phyloP scores from a whole-genome alignment of 2,888 invertebrate species.

The Trisateles emortualis region DNA sequence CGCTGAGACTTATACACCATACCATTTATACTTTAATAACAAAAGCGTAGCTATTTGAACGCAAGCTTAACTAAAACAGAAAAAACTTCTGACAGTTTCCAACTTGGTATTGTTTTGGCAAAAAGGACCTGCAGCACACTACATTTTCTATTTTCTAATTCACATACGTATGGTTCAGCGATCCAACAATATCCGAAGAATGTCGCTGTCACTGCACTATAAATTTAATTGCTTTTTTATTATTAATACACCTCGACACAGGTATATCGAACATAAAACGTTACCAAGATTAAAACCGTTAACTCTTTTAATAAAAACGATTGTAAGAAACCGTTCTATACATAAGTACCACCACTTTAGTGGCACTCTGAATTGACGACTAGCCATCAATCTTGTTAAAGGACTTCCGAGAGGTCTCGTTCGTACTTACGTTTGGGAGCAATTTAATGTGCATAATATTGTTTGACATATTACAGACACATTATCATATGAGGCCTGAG shows the following conservation, averaged over 20 bases:
- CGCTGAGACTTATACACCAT: no score
- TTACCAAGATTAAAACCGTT: constrained; percentile 1
- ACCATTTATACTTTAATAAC: no score
- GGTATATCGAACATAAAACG: neutral
- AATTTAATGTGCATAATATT: neutral
- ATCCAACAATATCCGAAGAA: neutral
- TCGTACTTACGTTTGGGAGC: neutral
- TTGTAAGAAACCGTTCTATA: neutral
- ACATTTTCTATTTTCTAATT: neutral
- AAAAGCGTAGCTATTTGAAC: no score
- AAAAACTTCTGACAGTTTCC: no score
- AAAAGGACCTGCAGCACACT: neutral
- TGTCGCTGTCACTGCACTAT: neutral
- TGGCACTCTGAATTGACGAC: neutral
- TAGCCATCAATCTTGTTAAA: neutral
- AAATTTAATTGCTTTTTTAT: constrained; percentile 2
- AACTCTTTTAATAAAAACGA: constrained; percentile 4
- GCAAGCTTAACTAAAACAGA: no score
- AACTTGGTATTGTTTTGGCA: neutral
- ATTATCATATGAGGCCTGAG: neutral
- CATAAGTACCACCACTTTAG: neutral
- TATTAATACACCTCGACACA: neutral
- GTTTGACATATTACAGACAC: neutral
- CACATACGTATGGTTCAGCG: neutral
- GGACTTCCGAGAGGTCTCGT: neutral